These are phyloP conservation scores for Zaprionus inermis DNA, from an alignment of 1,140 invertebrate species.

Conservation along the genomic window DNA sequence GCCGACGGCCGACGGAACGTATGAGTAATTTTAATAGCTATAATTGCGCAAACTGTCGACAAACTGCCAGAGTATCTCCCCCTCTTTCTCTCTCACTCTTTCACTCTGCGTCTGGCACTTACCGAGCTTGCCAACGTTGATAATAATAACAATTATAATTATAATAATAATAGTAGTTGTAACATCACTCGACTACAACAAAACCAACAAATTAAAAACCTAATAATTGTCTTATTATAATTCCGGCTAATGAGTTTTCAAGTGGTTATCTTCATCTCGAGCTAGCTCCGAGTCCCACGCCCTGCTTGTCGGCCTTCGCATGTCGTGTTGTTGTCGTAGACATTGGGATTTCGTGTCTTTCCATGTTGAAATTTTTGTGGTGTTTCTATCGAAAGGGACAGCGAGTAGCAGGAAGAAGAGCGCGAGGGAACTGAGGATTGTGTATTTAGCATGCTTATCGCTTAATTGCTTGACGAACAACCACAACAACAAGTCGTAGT, in stretches of 20 bases:
- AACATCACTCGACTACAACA: slow-evolving; percentile 9
- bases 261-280: slow-evolving; percentile 69
- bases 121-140: not conserved
- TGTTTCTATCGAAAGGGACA: slow-evolving; percentile 12
- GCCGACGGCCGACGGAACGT: slow-evolving; percentile 11
- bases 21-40: slow-evolving; percentile 38
- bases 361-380: slow-evolving; percentile 58
- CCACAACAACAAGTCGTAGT: slow-evolving; percentile 34
- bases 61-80: not conserved
- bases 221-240: slow-evolving; percentile 80
- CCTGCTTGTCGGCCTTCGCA: slow-evolving; percentile 1
- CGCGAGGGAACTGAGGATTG: slow-evolving; percentile 7
- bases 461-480: slow-evolving; percentile 70
- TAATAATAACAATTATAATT: slow-evolving; percentile 39
- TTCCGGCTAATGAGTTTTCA: slow-evolving; percentile 79
- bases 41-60: slow-evolving; percentile 27
- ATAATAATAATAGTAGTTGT: slow-evolving; percentile 13
- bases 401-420: not conserved
- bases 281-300: not conserved
- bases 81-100: not conserved
- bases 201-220: slow-evolving; percentile 62
- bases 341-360: slow-evolving; percentile 52
- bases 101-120: not conserved
- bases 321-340: slow-evolving; percentile 17
- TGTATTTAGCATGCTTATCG: slow-evolving; percentile 76